Evolutionary conservation across 2,113 vertebrate genomes (phyloP), one percentile per base, ranked within the genome.

Genomic region (Ictalurus punctatus): DNA sequence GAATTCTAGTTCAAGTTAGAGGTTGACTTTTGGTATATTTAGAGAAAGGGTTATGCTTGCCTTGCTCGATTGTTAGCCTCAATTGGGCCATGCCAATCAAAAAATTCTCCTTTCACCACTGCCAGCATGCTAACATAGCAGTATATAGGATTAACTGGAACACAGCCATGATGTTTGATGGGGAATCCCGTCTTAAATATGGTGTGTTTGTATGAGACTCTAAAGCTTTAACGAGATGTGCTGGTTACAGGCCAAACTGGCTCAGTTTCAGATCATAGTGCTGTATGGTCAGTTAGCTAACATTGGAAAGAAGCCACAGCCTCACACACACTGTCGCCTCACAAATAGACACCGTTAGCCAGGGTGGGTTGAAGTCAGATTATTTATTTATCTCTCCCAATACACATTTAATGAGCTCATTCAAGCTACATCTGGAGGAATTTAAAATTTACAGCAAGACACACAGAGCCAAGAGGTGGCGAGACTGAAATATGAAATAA

Each of bases 391-490:
- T 65, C 12, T 30, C 88, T 69, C 13, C 23, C 84, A 25, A 73
- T 73, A 73, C 71, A 85, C 89, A 87, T 65, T 90, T 76, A 67
- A 86, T 84, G 82, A 91, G 69, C 65, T 89, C 84, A 73, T 78
- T 86, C 52, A 34, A 79, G 83, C 69, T 73, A 89, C 83, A 92
- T 89, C 90, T 90, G 81, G 84, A 87, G 90, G 44, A 89, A 44
- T 90, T 87, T 89, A 83, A 58, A 69, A 86, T 91, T 88, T 91
- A 86, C 54, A 87, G 58, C 34, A 76, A 67, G 48, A 82, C 17
- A 0, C 25, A 17, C 37, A 44, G 56, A 37, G 79, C 86, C 89
- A 90, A 85, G 59, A 89, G 37, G 61, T 84, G 56, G 10, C 10
- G 59, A 58, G 84, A 89, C 27, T 21, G 59, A 90, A 91, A 91